Percentiles rank a stretch among this genome's conserved stretches.
phyloP scores from a whole-genome alignment of 2,888 invertebrate genomes.

The Laspeyria flexula region DNA sequence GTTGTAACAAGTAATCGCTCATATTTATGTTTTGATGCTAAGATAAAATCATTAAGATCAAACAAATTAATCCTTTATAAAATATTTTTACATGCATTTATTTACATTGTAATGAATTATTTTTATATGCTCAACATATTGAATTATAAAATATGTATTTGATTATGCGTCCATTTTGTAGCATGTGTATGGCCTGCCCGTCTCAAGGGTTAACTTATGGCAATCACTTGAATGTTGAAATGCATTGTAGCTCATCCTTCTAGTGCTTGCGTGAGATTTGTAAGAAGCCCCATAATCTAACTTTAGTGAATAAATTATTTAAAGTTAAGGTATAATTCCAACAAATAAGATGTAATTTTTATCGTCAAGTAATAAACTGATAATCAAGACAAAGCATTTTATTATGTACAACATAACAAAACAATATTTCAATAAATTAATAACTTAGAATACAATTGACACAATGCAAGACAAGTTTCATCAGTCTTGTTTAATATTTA shows the following conservation, averaged over 20 bases:
- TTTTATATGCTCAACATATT: constrained; percentile 79
- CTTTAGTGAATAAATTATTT: constrained; percentile 79
- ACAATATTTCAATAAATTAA: not conserved
- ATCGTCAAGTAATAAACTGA: constrained; percentile 73
- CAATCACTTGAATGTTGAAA: constrained; percentile 37
- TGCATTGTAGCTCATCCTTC: constrained; percentile 39
- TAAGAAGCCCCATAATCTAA: constrained; percentile 72
- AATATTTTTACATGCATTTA: constrained; percentile 84
- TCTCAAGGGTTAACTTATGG: constrained; percentile 28
- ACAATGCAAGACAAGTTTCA: not conserved
- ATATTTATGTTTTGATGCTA: constrained; percentile 69
- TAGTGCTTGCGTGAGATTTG: constrained; percentile 51
- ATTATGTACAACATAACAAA: constrained; percentile 36
- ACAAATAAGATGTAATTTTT: constrained; percentile 75
- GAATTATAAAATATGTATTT: constrained; percentile 63
- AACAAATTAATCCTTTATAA: constrained; percentile 63
- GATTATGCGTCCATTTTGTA: constrained; percentile 77
- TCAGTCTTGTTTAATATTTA: not conserved
- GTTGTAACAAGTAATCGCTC: constrained; percentile 52
- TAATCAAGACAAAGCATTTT: constrained; percentile 40
- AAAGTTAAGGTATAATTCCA: constrained; percentile 72
- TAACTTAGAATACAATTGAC: not conserved
- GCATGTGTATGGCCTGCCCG: constrained; percentile 61
- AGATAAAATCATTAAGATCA: constrained; percentile 62
- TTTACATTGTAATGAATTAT: constrained; percentile 80